phyloP scores from a whole-genome alignment of 2,797 vertebrate species.

The Channallabes apus region DNA sequence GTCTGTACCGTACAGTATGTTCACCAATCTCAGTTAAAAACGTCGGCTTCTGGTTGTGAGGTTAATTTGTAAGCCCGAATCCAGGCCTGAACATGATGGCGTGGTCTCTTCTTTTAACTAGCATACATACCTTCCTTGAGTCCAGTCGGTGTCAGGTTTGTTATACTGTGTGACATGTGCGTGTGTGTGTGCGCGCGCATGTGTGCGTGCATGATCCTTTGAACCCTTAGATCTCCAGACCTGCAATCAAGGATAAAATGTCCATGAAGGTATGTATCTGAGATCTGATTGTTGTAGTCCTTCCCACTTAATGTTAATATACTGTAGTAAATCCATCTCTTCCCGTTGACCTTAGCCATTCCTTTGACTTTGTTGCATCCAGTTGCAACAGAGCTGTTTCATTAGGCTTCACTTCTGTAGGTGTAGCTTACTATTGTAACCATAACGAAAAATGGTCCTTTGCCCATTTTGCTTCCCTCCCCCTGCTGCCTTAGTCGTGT shows the following conservation, averaged over 20 bases:
- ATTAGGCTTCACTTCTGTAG: conserved; percentile 45
- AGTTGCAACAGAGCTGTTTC: conserved; percentile 4
- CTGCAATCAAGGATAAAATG: conserved; percentile 77
- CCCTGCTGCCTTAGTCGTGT: neutral
- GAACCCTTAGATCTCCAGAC: conserved; percentile 77
- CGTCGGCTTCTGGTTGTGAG: neutral
- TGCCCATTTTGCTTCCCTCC: conserved; percentile 11
- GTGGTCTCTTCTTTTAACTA: conserved; percentile 5
- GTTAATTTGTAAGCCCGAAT: neutral
- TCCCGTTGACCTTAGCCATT: neutral
- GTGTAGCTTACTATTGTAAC: conserved; percentile 12
- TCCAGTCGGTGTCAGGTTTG: conserved; percentile 1
- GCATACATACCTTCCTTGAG: neutral
- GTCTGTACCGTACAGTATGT: too few species aligned
- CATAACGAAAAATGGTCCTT: conserved; percentile 31
- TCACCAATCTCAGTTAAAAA: neutral
- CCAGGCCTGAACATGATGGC: neutral
- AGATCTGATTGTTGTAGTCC: conserved; percentile 1
- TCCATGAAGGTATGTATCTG: conserved; percentile 73
- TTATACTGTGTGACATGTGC: conserved; percentile 71
- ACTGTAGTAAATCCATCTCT: conserved; percentile 13
- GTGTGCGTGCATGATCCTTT: conserved; percentile 70
- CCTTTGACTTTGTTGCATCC: conserved; percentile 12
- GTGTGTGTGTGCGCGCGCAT: conserved; percentile 59
- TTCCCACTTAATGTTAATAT: neutral